Base-by-base conservation (phyloP, 1,140 invertebrate genomes). In the Ceratina japonica region DNA sequence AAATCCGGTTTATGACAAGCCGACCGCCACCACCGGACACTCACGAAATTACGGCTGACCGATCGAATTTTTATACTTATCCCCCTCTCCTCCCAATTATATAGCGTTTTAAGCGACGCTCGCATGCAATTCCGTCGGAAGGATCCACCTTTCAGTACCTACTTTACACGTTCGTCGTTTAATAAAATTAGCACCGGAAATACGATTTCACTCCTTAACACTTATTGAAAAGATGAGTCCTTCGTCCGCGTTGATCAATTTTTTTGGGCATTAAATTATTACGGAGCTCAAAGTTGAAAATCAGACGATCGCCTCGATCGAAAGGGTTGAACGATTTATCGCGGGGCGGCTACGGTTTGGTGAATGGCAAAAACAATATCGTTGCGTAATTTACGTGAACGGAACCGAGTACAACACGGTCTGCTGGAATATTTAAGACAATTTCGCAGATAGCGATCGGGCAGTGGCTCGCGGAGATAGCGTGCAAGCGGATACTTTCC, bases 1-100 rank as follows among this genome's bases (percentile, higher is more conserved):
- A 90, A 90, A 90, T 90, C 84, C 86, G 86, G 83, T 90, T 90
- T 89, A 90, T 89, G 90, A 91, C 89, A 91, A 88, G 84, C 83
- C 82, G 86, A 75, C 85, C 86, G 86, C 86, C 86, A 89, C 87
- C 86, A 89, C 86, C 84, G 85, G 86, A 83, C 86, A 88, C 88
- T 86, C 83, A 80, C 88, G 82, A 89, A 90, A 90, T 90, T 89
- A 89, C 88, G 87, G 82, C 81, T 89, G 85, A 85, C 70, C 85
- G 86, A 87, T 87, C 82, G 83, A 83, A 87, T 88, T 88, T 89
- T 89, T 89, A 88, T 89, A 86, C 82, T 69, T 44, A 44, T 44
- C 79, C 78, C 63, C 69, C 79, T 62, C 69, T 51, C 22, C 16
- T 10, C 22, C 56, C 76, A 73, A 84, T 84, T 83, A 83, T 70